These are phyloP conservation scores for Eudiplozoon nipponicum DNA, from an alignment of 2,888 invertebrate genomes.

Conservation along the genomic window DNA sequence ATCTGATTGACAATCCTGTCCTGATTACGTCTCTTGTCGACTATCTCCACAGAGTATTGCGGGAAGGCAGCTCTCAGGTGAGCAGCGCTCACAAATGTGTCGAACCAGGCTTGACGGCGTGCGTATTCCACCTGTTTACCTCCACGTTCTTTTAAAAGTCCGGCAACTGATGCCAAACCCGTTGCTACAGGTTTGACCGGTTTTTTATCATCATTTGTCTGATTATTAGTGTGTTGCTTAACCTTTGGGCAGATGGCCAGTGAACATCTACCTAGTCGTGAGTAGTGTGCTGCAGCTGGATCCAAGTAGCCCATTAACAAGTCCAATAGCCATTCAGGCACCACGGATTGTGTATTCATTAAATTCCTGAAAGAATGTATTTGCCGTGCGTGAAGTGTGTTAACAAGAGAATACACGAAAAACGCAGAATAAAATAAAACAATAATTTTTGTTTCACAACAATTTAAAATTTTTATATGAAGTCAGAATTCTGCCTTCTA, in stretches of 20 bases:
- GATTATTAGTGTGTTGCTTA: background rate
- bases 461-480: no score
- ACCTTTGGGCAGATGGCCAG: no score
- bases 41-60: conserved; percentile 36
- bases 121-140: conserved; percentile 44
- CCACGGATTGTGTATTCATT: conserved; percentile 49
- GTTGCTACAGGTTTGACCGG: no score
- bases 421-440: no score
- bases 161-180: conserved; percentile 7
- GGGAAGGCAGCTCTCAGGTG: conserved; percentile 62
- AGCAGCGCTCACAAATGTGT: conserved; percentile 65
- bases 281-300: conserved; percentile 75
- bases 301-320: conserved; percentile 88
- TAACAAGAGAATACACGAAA: no score
- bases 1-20: no score
- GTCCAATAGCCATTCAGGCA: conserved; percentile 31
- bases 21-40: background rate
- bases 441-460: no score
- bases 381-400: no score
- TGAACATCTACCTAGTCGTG: no score
- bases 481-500: no score
- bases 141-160: conserved; percentile 43
- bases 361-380: conserved; percentile 37
- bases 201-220: no score
- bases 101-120: conserved; percentile 52